Base-by-base conservation (phyloP, 2,888 invertebrate genomes). In the Sclerodermus sp. region DNA sequence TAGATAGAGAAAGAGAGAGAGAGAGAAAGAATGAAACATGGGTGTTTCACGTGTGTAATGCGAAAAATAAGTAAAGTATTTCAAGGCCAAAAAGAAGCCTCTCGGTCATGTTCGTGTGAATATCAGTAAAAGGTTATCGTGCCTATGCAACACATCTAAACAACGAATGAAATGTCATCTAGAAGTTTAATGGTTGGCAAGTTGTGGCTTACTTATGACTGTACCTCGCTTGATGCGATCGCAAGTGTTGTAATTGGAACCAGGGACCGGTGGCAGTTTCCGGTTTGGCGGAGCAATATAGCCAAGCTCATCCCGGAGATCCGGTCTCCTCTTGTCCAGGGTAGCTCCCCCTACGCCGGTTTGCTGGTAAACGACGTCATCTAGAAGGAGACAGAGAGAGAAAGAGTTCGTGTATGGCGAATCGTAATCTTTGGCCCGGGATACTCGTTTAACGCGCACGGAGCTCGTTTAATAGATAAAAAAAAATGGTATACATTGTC, bases 161-260 rank as follows among this genome's bases (percentile, higher is more conserved):
- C 62, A 57, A 48, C 12, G 12, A 53, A 52, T 42, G 58, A 53
- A 64, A 61, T 41, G 48, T 60, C 57, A 62, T 69, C 70, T 67
- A 70, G 55, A 60, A 59, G 64, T 67, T 62, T 66, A 67, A 70
- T 23, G 64, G 67, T 67, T 73, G 69, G 66, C 66, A 65, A 70
- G 65, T 70, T 68, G 65, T 80, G 73, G 86, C 91, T 91, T 86
- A 91, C 91, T 91, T 85, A 91, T 90, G 69, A 89, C 90, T 80
- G 89, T 92, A 87, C 93, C 93, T 82, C 93, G 86, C 84, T 93
- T 93, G 82, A 93, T 92, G 73, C 93, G 85, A 81, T 94, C 93
- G 80, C 93, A 93, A 29, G 93, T 94, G 79, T 93, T 93, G 83
- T 93, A 93, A 81, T 93, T 93, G 47, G 92, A 92, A 64, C 93